Conservation (phyloP, 2,797 vertebrate genomes). For the Oceanodroma leucorhoa region DNA sequence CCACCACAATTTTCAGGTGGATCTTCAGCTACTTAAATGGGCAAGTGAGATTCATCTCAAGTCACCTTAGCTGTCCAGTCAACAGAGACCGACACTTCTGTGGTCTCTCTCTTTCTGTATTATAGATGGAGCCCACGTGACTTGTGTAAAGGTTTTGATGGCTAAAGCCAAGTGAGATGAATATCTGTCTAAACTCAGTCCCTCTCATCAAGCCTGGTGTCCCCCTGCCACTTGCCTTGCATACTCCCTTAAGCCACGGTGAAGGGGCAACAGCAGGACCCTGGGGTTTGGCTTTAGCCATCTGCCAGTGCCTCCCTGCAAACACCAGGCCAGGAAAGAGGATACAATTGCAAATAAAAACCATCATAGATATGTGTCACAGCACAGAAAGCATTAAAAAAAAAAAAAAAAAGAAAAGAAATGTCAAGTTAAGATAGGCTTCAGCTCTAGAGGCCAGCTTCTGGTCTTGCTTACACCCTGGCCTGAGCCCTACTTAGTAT, state of each 20-base stretch:
- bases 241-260: rapidly evolving
- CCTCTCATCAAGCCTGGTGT: background rate
- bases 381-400: background rate
- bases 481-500: background rate
- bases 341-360: background rate
- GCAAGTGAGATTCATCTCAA: background rate
- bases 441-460: background rate
- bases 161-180: background rate
- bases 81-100: background rate
- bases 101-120: background rate
- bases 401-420: background rate
- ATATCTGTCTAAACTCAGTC: background rate
- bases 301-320: background rate
- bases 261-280: background rate
- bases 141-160: background rate
- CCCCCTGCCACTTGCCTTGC: background rate
- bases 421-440: background rate
- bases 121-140: background rate
- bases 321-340: background rate
- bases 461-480: background rate
- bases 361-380: background rate
- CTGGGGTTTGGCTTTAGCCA: background rate
- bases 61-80: background rate
- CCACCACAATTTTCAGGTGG: background rate
- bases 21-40: background rate